phyloP scores from a whole-genome alignment of 1,140 invertebrate species.

The Achatina immaculata region DNA sequence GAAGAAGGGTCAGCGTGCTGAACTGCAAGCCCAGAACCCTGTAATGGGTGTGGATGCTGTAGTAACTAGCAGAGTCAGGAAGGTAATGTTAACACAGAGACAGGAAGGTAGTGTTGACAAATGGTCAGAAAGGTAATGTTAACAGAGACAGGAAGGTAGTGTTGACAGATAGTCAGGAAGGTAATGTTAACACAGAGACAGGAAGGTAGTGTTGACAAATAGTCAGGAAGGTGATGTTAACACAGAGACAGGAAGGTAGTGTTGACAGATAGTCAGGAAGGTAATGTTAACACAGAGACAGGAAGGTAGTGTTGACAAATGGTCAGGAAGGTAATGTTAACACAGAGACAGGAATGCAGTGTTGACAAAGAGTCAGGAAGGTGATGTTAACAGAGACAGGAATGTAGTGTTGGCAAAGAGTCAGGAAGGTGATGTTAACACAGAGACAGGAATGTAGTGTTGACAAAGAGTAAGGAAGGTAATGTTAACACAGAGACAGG shows the following conservation, averaged over 20 bases:
- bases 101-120: background rate
- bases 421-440: no score
- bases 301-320: no score
- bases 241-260: no score
- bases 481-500: no score
- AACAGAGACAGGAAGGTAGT: background rate
- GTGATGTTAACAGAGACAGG: background rate
- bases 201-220: no score
- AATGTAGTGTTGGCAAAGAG: background rate
- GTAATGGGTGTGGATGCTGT: background rate
- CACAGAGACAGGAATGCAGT: background rate
- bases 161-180: no score
- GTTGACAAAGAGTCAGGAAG: background rate
- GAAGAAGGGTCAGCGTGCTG: background rate
- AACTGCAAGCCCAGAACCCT: background rate
- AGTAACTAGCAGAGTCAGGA: background rate
- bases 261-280: no score
- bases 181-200: no score
- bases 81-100: background rate
- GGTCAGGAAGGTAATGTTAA: background rate
- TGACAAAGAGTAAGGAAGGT: no score
- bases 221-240: no score
- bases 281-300: no score
- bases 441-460: no score
- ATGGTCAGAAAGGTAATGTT: background rate